Evolutionary conservation across 23 tunicate genomes (phyloP).

Genomic region (Trididemnum miniatum): DNA sequence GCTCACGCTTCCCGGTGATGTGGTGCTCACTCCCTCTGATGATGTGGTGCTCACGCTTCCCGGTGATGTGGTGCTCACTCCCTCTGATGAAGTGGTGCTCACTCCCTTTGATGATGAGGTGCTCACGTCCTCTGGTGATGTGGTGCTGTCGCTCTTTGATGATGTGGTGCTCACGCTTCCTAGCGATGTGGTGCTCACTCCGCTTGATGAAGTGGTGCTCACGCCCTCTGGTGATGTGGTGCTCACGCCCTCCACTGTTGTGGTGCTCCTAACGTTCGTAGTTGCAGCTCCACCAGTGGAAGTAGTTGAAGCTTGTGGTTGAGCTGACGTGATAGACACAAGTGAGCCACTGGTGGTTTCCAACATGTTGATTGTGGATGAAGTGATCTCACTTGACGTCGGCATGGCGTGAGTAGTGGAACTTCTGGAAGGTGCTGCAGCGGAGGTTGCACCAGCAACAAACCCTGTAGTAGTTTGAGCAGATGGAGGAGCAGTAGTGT

Average conservation of each 20-base stretch:
- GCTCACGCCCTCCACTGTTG: not conserved
- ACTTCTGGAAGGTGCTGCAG: not conserved
- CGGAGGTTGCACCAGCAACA: not conserved
- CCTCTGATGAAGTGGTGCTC: not conserved
- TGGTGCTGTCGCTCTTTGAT: not conserved
- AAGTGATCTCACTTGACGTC: not conserved
- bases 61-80: not conserved
- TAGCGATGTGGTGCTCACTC: not conserved
- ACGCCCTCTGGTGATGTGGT: not conserved
- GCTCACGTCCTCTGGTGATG: not conserved
- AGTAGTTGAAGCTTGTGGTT: not conserved
- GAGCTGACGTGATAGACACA: too few relatives aligned
- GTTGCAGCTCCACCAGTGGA: not conserved
- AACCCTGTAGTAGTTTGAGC: not conserved
- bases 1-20: not conserved
- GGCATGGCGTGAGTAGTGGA: conserved; percentile 10
- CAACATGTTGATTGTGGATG: not conserved
- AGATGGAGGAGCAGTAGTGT: not conserved
- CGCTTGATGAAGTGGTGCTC: not conserved
- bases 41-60: not conserved
- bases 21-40: not conserved
- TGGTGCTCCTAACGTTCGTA: not conserved
- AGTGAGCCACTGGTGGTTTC: not conserved
- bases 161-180: not conserved
- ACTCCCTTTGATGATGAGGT: not conserved